Base-by-base conservation (phyloP, 2,113 vertebrate genomes). In the Lepus timidus region DNA sequence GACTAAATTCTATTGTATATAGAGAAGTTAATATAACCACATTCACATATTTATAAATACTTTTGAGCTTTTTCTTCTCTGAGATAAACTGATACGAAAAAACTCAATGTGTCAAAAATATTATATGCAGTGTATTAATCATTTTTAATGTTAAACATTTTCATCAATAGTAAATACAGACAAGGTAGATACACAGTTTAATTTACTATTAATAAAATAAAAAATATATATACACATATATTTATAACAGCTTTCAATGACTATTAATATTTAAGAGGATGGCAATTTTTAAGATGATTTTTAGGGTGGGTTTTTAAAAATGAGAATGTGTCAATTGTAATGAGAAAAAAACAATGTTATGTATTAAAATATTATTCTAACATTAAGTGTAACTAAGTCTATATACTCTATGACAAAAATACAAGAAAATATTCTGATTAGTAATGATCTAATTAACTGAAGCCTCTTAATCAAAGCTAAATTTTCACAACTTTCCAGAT, bases 31-130 rank as follows among this genome's bases (percentile, higher is more conserved):
- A 86, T 65, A 10, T 64, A 92, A 90, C 76, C 25, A 55, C 9
- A 80, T 85, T 82, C 84, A 67, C 3, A 71, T 92, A 80, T 61
- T 78, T 74, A 20, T 92, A 88, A 91, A 14, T 61, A 65, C 58
- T 79, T 90, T 90, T 81, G 19, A 86, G 73, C 27, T 79, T 49
- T 31, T 27, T 88, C 29, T 94, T 94, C 70, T 83, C 95, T 88
- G n/a, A 76, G 10, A 52, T 82, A 3, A 80, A 85, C 81, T 88
- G 68, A 88, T 49, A 70, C 0, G 65, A 85, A 64, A 83, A 92
- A 86, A 88, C 87, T 79, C 10, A 75, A 1, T 58, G 3, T 70
- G 19, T 33, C 71, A 36, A 68, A 85, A 93, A 78, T 8, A 4
- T 82, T 96, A 87, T 13, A 67, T 65, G 8, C 20, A 94, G 73